Evolutionary conservation across 2,888 invertebrate genomes (phyloP).

Genomic region (Laothoe populi): DNA sequence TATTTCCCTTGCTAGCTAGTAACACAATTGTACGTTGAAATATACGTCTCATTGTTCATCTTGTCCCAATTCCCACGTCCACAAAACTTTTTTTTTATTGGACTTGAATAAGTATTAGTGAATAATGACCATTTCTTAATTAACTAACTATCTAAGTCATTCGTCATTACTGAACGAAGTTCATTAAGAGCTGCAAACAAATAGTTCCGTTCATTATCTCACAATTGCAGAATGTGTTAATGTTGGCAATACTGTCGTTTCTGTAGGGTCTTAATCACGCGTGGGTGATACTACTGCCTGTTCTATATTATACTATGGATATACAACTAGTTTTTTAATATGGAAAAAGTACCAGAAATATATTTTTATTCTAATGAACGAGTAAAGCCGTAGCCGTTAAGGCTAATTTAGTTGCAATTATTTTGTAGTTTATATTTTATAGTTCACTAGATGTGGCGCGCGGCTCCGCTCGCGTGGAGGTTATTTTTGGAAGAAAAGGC

Average conservation of each 20-base stretch:
- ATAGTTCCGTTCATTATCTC: slow-evolving; percentile 17
- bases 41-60: not conserved
- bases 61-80: not conserved
- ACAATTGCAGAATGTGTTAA: slow-evolving; percentile 14
- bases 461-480: no score
- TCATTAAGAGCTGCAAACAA: slow-evolving; percentile 13
- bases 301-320: not conserved
- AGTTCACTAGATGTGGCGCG: no score
- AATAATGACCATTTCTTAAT: not conserved
- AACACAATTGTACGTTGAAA: not conserved
- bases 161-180: slow-evolving; percentile 15
- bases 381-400: no score
- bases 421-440: no score
- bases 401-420: no score
- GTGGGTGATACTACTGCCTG: not conserved
- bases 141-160: not conserved
- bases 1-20: not conserved
- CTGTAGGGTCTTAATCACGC: slow-evolving; percentile 13
- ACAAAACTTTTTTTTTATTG: not conserved
- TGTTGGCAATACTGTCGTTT: slow-evolving; percentile 2
- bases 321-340: not conserved
- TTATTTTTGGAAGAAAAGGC: no score
- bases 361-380: no score
- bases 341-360: no score
- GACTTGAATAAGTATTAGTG: not conserved